Evolutionary conservation across 2,888 invertebrate species (phyloP), one percentile per base, ranked within the genome.

Genomic region (Cyclophora punctaria): DNA sequence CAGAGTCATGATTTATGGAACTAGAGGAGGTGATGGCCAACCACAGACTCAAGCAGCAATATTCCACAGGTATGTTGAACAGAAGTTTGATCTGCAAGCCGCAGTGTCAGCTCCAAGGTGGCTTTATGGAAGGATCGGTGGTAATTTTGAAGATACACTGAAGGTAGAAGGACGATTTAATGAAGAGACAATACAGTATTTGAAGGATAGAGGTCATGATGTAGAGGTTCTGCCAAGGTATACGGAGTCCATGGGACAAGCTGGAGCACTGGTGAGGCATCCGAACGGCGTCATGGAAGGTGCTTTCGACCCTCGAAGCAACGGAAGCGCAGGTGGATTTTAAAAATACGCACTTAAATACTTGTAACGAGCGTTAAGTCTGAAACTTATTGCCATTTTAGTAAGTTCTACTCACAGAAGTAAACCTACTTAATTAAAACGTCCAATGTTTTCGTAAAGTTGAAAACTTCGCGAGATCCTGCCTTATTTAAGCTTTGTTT

Each of bases 1-100:
- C n/a, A 72, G 87, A 41, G 45, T 78, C 3, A 70, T 87, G 64
- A 47, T 87, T 35, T 86, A 84, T 54, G 87, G 87, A 2, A 83
- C 84, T 5, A 71, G 76, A 55, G 87, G 87, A 34, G 87, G 86
- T 4, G 85, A 87, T 58, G 86, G 85, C 0, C 87, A 87, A 51
- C 66, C 84, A 3, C 87, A 87, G 62, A 83, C 79, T 3, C 87
- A 87, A 67, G 78, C 86, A 34, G 78, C 83, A 0, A 71, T 87
- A n/a, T 87, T 87, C 50, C 84, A 87, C 48, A 73, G 84, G 65
- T 85, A 87, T 47, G 83, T 73, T 2, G 67, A 86, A 5, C 85
- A 87, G 62, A 73, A 72, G 4, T 48, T 67, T 7, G 70, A 68
- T 6, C 70, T 87, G 46, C 85, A 86, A 57, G 56, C 60, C 34